These are phyloP conservation scores for Microchirus variegatus DNA, from an alignment of 2,797 vertebrate species.

Conservation along the genomic window DNA sequence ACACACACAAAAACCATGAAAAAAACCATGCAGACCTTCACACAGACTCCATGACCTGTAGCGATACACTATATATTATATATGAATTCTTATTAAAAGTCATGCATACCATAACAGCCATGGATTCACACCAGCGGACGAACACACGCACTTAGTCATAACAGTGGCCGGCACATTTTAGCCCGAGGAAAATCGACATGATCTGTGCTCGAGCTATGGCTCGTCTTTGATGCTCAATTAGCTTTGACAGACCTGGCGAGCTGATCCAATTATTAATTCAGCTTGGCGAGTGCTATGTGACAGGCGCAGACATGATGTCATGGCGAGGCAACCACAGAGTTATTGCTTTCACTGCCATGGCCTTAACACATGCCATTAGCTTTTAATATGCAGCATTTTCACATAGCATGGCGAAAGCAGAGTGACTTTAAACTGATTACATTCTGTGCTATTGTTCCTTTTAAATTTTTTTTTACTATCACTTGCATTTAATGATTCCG, in stretches of 20 bases:
- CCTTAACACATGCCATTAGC: constrained; percentile 41
- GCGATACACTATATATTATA: background rate
- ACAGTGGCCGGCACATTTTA: constrained; percentile 45
- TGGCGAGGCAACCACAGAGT: constrained; percentile 38
- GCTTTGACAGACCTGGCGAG: constrained; percentile 75
- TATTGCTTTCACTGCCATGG: constrained; percentile 14
- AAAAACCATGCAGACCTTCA: too few relatives aligned
- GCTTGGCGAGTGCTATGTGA: constrained; percentile 52
- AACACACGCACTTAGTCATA: constrained; percentile 31
- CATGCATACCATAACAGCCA: constrained; percentile 19
- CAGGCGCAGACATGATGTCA: constrained; percentile 49
- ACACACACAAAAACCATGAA: background rate
- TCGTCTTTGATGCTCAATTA: constrained; percentile 79
- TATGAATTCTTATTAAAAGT: constrained; percentile 13
- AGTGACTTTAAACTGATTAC: background rate
- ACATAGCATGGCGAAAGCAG: constrained; percentile 5
- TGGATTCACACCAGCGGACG: constrained; percentile 7
- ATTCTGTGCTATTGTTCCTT: background rate
- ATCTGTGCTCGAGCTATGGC: constrained; percentile 60
- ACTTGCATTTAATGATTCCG: constrained; percentile 27
- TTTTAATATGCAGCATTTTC: constrained; percentile 32
- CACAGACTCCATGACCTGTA: background rate
- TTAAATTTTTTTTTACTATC: constrained; percentile 7
- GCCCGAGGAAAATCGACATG: constrained; percentile 65
- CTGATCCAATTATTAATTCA: constrained; percentile 78